Evolutionary conservation across 2,113 vertebrate genomes (phyloP).

Genomic region (Coracopsis vasa): DNA sequence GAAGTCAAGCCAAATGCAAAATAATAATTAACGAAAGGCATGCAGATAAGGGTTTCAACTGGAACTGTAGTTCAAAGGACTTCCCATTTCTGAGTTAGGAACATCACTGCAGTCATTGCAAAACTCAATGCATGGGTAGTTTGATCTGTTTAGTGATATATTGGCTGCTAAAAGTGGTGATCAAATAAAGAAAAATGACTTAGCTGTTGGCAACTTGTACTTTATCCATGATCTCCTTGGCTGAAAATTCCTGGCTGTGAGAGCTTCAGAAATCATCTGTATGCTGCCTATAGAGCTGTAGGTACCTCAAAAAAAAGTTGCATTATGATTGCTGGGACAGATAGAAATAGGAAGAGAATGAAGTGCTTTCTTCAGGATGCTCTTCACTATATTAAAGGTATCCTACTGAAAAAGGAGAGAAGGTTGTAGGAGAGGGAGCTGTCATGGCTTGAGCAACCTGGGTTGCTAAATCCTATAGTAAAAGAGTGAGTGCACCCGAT

Average conservation of each 20-base stretch:
- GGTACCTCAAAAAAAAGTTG: neutral
- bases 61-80: neutral
- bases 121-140: neutral
- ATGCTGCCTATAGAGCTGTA: neutral
- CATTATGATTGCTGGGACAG: neutral
- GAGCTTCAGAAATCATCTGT: neutral
- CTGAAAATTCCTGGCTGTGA: neutral
- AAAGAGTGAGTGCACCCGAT: neutral
- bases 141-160: neutral
- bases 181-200: neutral
- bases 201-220: neutral
- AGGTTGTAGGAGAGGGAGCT: neutral
- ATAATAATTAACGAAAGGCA: neutral
- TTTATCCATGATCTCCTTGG: neutral
- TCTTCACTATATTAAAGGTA: neutral
- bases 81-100: neutral
- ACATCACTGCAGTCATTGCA: neutral
- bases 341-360: neutral
- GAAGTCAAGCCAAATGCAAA: neutral
- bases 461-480: neutral
- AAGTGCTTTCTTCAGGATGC: neutral
- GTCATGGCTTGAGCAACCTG: neutral
- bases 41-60: neutral
- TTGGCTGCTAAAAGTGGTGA: neutral
- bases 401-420: neutral